These are phyloP conservation scores for Drosophila watanabei DNA, from an alignment of 1,140 invertebrate species.

Conservation along the genomic window DNA sequence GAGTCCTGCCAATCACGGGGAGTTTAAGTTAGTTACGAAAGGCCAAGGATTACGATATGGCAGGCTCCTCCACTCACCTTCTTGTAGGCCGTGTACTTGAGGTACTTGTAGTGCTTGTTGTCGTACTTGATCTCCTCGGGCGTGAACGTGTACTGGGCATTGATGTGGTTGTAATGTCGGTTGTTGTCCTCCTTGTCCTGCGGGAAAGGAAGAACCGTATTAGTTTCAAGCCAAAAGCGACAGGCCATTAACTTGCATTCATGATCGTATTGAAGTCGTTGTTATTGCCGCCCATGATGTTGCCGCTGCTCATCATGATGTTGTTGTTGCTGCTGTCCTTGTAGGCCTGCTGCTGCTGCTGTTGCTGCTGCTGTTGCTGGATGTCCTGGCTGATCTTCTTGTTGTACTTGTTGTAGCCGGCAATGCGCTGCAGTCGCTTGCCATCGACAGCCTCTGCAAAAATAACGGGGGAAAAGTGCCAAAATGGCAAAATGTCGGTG, in stretches of 20 bases:
- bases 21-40: background rate
- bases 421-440: slow-evolving; percentile 88
- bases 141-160: slow-evolving; percentile 89
- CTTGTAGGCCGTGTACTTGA: slow-evolving; percentile 91
- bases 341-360: slow-evolving; percentile 85
- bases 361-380: slow-evolving; percentile 86
- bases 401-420: slow-evolving; percentile 89
- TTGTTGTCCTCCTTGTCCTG: slow-evolving; percentile 85
- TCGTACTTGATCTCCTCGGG: slow-evolving; percentile 92
- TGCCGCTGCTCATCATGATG: slow-evolving; percentile 80
- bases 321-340: slow-evolving; percentile 84
- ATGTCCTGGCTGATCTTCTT: slow-evolving; percentile 87
- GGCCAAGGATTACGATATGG: background rate
- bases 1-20: slow-evolving; percentile 85
- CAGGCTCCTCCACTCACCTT: slow-evolving; percentile 85
- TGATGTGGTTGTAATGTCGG: slow-evolving; percentile 84
- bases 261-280: slow-evolving; percentile 85
- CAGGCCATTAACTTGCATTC: slow-evolving; percentile 69
- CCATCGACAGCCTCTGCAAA: slow-evolving; percentile 87
- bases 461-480: slow-evolving; percentile 19
- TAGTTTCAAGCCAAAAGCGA: background rate
- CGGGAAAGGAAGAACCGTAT: background rate
- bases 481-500: slow-evolving; percentile 52
- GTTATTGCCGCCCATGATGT: slow-evolving; percentile 77
- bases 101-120: slow-evolving; percentile 93